Conservation (phyloP, 2,113 vertebrate genomes). For the Cyanocitta stelleri region DNA sequence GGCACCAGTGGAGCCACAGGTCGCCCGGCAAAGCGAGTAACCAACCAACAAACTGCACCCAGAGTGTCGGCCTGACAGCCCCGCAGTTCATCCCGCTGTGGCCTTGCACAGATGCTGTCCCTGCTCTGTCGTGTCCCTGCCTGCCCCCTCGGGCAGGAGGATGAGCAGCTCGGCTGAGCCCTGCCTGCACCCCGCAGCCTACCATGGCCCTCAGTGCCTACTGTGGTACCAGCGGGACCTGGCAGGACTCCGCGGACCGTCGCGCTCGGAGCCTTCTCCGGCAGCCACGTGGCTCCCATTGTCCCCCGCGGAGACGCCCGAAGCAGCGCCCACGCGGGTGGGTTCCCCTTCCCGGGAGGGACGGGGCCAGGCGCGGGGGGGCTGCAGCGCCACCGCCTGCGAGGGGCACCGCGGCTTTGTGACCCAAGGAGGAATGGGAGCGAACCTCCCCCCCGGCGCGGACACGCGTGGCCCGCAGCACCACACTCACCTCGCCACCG, state of each 20-base stretch:
- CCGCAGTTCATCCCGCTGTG: not conserved
- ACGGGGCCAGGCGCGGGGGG: not conserved
- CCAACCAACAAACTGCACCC: not conserved
- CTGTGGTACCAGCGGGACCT: no score
- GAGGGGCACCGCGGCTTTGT: not conserved
- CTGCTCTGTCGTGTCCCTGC: not conserved
- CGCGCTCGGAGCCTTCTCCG: not conserved
- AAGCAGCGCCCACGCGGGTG: not conserved
- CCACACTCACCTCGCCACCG: not conserved
- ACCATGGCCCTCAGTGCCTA: rapidly evolving
- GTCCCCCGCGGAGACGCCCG: not conserved
- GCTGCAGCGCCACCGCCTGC: not conserved
- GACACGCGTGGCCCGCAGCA: not conserved
- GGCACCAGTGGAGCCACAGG: not conserved
- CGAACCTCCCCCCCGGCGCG: not conserved
- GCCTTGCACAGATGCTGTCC: not conserved
- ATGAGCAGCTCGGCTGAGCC: not conserved
- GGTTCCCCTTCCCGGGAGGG: not conserved
- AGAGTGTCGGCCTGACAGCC: not conserved
- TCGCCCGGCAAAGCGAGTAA: not conserved
- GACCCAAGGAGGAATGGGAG: not conserved
- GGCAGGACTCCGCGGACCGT: not conserved
- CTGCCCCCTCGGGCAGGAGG: not conserved
- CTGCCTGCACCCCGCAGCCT: not conserved
- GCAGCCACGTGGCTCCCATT: conserved; percentile 19